Conservation (phyloP, 2,113 vertebrate genomes). For the Sigmodon hispidus region DNA sequence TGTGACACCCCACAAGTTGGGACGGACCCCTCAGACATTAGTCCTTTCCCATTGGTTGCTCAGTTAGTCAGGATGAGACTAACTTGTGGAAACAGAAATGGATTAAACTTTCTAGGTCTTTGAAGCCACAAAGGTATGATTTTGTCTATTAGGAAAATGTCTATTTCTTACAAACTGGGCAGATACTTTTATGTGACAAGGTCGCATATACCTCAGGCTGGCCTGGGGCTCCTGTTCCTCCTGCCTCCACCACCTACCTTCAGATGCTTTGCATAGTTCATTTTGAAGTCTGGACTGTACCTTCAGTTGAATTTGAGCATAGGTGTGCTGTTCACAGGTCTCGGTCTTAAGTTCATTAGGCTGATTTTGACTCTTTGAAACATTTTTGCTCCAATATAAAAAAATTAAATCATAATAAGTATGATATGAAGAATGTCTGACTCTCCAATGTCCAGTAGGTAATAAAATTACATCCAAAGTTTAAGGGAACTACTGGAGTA, state of each 20-base stretch:
- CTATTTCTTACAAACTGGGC: neutral
- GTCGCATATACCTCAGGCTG: neutral
- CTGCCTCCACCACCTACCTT: neutral
- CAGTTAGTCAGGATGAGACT: neutral
- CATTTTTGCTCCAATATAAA: constrained; percentile 35
- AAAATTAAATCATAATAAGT: constrained; percentile 10
- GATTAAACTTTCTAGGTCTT: neutral
- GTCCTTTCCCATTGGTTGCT: neutral
- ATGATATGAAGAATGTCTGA: constrained; percentile 18
- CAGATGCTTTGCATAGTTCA: constrained; percentile 16
- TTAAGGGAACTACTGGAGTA: neutral
- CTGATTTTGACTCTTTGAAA: constrained; percentile 27
- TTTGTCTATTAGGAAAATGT: constrained; percentile 13
- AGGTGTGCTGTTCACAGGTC: neutral
- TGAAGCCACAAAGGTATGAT: neutral
- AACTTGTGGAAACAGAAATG: neutral
- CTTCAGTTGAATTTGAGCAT: constrained; percentile 48
- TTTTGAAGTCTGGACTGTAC: constrained; percentile 53
- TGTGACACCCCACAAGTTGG: neutral
- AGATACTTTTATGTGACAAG: neutral
- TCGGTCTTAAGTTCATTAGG: constrained; percentile 21
- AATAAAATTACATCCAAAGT: constrained; percentile 28
- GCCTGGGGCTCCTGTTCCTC: neutral
- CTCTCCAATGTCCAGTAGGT: neutral
- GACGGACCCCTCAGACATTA: neutral